phyloP scores from a whole-genome alignment of 2,888 invertebrate species.

The Troides oblongomaculatus region DNA sequence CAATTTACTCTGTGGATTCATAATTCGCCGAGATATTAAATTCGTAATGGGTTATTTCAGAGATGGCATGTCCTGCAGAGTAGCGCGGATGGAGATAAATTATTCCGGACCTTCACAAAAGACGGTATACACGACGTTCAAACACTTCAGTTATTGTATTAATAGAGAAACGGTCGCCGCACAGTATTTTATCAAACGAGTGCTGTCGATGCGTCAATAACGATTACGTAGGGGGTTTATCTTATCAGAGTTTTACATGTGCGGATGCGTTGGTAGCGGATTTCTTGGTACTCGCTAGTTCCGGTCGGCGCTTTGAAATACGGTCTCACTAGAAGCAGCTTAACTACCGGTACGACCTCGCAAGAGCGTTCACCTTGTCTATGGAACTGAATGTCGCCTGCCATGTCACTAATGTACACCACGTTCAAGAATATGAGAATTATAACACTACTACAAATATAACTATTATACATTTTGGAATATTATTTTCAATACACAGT shows the following conservation, averaged over 20 bases:
- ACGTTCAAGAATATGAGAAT: constrained; percentile 66
- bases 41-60: constrained; percentile 67
- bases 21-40: constrained; percentile 64
- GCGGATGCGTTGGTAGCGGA: constrained; percentile 22
- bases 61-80: constrained; percentile 49
- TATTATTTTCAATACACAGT: no score
- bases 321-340: constrained; percentile 33
- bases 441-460: constrained; percentile 53
- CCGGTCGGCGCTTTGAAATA: constrained; percentile 33
- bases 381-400: constrained; percentile 45
- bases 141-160: constrained; percentile 4
- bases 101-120: constrained; percentile 37
- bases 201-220: constrained; percentile 30
- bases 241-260: constrained; percentile 27
- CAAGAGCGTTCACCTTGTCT: constrained; percentile 71
- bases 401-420: constrained; percentile 46
- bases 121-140: constrained; percentile 2
- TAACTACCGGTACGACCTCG: constrained; percentile 59
- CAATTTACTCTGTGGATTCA: constrained; percentile 66
- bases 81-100: constrained; percentile 42
- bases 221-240: constrained; percentile 26
- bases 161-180: constrained; percentile 17
- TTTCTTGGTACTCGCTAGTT: constrained; percentile 24
- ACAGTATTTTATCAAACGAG: constrained; percentile 6
- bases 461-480: neutral